These are phyloP conservation scores for Alethe castanea DNA, from an alignment of 2,113 vertebrate species.

Conservation along the genomic window DNA sequence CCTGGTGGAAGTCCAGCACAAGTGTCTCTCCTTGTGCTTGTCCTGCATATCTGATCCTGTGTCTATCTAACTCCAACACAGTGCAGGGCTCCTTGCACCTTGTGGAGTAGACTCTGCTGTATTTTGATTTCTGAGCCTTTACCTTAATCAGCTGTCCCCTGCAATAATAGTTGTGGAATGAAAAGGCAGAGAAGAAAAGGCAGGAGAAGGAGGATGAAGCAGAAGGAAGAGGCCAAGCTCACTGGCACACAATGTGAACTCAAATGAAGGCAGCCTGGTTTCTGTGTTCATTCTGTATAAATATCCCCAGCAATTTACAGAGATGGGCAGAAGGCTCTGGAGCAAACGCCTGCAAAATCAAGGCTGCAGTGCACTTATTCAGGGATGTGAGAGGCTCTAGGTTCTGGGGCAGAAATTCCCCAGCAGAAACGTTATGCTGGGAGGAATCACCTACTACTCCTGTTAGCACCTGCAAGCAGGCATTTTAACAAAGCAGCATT, in stretches of 20 bases:
- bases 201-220: background rate
- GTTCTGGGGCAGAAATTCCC: background rate
- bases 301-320: background rate
- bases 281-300: background rate
- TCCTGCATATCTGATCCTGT: background rate
- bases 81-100: background rate
- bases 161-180: background rate
- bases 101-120: background rate
- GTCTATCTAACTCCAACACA: background rate
- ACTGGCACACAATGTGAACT: background rate
- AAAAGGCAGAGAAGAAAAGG: background rate
- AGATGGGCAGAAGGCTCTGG: background rate
- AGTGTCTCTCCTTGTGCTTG: background rate
- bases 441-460: conserved; percentile 17
- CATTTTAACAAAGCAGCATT: conserved; percentile 39
- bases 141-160: background rate
- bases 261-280: background rate
- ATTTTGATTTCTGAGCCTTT: background rate
- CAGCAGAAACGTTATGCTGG: background rate
- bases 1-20: accelerated
- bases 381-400: background rate
- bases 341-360: background rate
- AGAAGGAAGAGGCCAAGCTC: background rate
- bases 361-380: background rate
- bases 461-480: conserved; percentile 31